Conservation (phyloP, 1,140 invertebrate genomes). For the Radopholus similis region DNA sequence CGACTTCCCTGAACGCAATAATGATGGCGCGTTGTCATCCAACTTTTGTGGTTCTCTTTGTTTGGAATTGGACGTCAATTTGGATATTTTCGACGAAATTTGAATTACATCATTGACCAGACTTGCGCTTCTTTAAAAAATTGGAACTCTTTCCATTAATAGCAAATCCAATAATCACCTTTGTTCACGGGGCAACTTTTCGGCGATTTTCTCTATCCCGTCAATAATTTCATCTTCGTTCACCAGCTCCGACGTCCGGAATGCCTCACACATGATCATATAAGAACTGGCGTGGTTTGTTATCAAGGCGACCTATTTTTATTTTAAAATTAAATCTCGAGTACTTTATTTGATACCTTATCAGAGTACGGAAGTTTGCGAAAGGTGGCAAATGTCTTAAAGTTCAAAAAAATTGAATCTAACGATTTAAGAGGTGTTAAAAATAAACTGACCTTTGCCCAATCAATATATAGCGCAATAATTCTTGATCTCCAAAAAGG, state of each 20-base stretch:
- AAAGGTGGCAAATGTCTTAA: slow-evolving; percentile 52
- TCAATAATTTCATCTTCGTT: slow-evolving; percentile 33
- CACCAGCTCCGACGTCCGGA: slow-evolving; percentile 55
- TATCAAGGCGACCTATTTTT: slow-evolving; percentile 55
- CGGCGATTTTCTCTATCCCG: slow-evolving; percentile 19
- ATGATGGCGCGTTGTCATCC: not conserved
- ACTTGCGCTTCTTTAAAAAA: no score
- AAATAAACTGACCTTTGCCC: no score
- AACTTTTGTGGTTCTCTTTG: no score
- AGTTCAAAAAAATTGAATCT: no score
- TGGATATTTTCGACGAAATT: no score
- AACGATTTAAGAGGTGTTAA: no score
- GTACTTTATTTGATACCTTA: slow-evolving; percentile 33
- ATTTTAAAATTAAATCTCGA: slow-evolving; percentile 17
- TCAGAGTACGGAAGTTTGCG: slow-evolving; percentile 56
- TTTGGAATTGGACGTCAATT: no score
- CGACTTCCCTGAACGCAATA: not conserved
- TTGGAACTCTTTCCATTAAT: no score
- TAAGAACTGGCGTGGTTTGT: slow-evolving; percentile 57
- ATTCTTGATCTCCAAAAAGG: slow-evolving; percentile 58
- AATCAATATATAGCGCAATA: slow-evolving; percentile 59
- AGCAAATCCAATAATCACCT: not conserved
- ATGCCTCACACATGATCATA: slow-evolving; percentile 61
- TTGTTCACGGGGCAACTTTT: slow-evolving; percentile 5
- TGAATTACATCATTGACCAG: no score